phyloP scores from a whole-genome alignment of 2,888 invertebrate genomes.

The Alentia gelatinosa region DNA sequence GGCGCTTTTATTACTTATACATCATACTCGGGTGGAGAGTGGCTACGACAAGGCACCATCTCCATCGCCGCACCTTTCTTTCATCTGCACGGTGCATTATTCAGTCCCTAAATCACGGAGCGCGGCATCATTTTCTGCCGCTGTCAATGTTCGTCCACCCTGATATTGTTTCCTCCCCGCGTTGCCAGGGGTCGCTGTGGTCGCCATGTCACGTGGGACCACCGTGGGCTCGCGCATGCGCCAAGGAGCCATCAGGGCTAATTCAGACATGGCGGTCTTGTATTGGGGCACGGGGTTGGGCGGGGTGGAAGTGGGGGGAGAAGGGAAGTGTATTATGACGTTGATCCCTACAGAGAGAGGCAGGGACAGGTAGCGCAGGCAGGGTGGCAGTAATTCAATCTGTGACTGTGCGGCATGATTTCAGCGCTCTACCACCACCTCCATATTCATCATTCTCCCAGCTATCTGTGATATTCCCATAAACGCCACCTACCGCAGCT shows the following conservation, averaged over 20 bases:
- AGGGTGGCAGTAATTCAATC: neutral
- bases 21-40: slow-evolving; percentile 37
- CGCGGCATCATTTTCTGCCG: slow-evolving; percentile 19
- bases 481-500: neutral
- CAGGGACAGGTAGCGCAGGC: neutral
- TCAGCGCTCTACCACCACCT: too few species aligned
- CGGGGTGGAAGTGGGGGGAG: neutral
- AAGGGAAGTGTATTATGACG: neutral
- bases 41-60: slow-evolving; percentile 14
- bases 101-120: slow-evolving; percentile 26
- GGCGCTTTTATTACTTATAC: slow-evolving; percentile 31
- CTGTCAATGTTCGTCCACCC: neutral
- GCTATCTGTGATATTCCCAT: neutral
- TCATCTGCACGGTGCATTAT: neutral
- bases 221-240: neutral
- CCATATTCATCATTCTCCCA: neutral
- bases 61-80: slow-evolving; percentile 6
- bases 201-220: neutral
- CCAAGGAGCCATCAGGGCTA: neutral
- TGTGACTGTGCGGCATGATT: neutral
- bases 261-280: neutral
- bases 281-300: neutral
- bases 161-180: neutral
- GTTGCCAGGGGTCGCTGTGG: neutral
- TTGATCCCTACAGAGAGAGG: neutral